Percentiles rank a stretch among this genome's conserved stretches.
phyloP scores from a whole-genome alignment of 92 coral and sea anemone species.

The Micromussa lordhowensis region DNA sequence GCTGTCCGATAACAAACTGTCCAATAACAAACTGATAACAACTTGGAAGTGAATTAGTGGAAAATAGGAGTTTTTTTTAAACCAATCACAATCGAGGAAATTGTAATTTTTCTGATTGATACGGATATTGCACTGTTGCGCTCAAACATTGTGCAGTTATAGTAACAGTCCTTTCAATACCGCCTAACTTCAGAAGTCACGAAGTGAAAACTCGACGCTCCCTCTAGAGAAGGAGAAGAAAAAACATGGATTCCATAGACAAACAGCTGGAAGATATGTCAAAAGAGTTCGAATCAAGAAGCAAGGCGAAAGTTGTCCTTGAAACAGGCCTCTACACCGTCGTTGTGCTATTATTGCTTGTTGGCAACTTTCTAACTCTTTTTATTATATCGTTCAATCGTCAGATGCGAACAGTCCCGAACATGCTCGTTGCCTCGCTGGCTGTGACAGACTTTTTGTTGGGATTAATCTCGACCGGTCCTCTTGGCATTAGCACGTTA shows the following conservation, averaged over 20 bases:
- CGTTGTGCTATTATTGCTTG: slow-evolving; percentile 34
- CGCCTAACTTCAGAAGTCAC: neutral
- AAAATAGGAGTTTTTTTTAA: no score
- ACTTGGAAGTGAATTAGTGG: no score
- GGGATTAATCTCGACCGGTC: slow-evolving; percentile 43
- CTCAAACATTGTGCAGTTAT: neutral
- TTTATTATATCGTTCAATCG: slow-evolving; percentile 42
- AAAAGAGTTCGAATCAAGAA: slow-evolving; percentile 43
- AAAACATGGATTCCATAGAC: neutral
- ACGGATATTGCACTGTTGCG: neutral
- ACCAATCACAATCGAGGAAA: no score
- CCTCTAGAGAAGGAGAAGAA: neutral
- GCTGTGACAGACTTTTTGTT: slow-evolving; percentile 71
- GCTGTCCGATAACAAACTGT: no score
- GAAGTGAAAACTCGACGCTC: neutral
- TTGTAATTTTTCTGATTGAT: no score
- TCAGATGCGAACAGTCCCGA: slow-evolving; percentile 53
- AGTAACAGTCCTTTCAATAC: neutral
- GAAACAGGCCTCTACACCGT: slow-evolving; percentile 39
- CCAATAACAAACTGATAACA: no score
- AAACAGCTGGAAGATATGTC: slow-evolving; percentile 21
- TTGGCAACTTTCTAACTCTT: slow-evolving; percentile 62
- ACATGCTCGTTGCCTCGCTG: slow-evolving; percentile 56
- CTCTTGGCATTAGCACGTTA: slow-evolving; percentile 38
- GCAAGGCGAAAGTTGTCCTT: slow-evolving; percentile 29